Percentiles rank a stretch among this genome's conserved stretches.
phyloP scores from a whole-genome alignment of 1,140 invertebrate species.

The Hyposmocoma kahamanoa region DNA sequence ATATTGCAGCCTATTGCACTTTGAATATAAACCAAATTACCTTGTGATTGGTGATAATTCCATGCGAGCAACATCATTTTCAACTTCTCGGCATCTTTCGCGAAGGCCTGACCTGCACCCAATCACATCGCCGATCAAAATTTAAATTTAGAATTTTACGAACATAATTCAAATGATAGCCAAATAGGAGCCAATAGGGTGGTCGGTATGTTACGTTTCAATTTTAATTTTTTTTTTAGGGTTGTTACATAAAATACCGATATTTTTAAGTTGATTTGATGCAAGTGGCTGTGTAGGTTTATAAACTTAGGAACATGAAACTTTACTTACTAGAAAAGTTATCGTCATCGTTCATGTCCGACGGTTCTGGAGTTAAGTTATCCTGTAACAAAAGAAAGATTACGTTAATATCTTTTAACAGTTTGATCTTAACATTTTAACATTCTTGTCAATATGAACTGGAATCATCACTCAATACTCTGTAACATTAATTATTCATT shows the following conservation, averaged over 20 bases:
- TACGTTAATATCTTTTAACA: conserved; percentile 7
- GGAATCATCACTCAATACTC: too few relatives aligned
- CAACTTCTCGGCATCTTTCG: conserved; percentile 89
- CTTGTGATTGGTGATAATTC: conserved; percentile 85
- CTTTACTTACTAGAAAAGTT: conserved; percentile 78
- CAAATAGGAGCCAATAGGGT: conserved; percentile 46
- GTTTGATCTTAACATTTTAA: too few relatives aligned
- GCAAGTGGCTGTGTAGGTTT: conserved; percentile 45
- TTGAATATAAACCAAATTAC: too few relatives aligned
- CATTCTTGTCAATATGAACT: too few relatives aligned
- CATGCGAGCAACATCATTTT: conserved; percentile 89
- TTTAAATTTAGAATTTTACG: conserved; percentile 38
- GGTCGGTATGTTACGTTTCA: conserved; percentile 31
- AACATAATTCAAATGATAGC: conserved; percentile 16
- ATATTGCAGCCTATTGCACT: too few relatives aligned
- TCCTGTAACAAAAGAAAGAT: conserved; percentile 77
- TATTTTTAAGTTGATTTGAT: conserved; percentile 58
- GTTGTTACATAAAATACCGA: conserved; percentile 38
- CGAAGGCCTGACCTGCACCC: conserved; percentile 74
- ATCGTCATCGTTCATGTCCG: conserved; percentile 81
- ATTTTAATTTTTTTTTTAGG: conserved; percentile 10
- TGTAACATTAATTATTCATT: background rate
- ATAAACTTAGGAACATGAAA: background rate
- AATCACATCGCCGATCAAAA: conserved; percentile 66
- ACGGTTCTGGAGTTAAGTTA: conserved; percentile 79